Percentiles rank a stretch among this genome's conserved stretches.
phyloP scores from a whole-genome alignment of 2,888 invertebrate genomes.

The Siphlonurus alternatus region DNA sequence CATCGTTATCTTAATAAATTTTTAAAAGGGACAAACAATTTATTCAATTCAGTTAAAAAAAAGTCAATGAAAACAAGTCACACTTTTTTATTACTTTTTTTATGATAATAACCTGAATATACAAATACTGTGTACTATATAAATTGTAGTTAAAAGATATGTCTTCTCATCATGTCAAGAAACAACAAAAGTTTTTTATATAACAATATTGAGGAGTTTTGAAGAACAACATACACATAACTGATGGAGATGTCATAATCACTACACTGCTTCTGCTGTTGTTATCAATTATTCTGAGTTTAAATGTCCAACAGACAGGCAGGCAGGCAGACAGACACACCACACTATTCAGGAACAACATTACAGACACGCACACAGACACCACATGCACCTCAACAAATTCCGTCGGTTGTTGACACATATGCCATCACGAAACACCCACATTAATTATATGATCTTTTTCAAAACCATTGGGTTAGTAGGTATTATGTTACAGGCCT shows the following conservation, averaged over 20 bases:
- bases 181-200: neutral
- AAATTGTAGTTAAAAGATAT: neutral
- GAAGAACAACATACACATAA: neutral
- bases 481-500: neutral
- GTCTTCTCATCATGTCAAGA: neutral
- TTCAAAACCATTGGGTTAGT: neutral
- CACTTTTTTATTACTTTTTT: constrained; percentile 13
- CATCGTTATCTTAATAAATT: no score
- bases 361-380: neutral
- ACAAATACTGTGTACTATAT: neutral
- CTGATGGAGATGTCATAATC: neutral
- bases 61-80: constrained; percentile 19
- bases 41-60: no score
- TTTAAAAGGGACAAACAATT: no score
- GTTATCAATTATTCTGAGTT: no score
- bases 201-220: neutral
- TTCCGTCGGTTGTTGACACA: neutral
- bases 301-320: no score
- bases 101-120: neutral
- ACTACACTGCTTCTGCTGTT: no score
- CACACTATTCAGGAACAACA: neutral
- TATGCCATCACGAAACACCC: neutral
- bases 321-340: neutral
- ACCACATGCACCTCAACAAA: neutral
- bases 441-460: neutral